Percentiles rank a stretch among this genome's conserved stretches.
Conservation (phyloP, 2,888 invertebrate genomes). For the Nipponacmea schrenckii region DNA sequence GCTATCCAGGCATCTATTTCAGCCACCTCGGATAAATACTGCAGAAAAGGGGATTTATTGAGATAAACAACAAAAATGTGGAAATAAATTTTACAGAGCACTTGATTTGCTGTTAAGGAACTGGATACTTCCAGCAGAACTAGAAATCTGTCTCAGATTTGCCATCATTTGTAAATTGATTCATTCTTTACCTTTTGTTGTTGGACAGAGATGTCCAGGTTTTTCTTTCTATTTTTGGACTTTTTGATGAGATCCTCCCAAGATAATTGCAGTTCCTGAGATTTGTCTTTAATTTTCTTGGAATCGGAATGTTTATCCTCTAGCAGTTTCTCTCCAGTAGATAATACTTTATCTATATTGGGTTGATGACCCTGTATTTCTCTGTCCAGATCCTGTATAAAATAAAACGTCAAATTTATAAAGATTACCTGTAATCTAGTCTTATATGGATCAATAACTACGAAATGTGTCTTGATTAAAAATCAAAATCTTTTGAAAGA, state of each 20-base stretch:
- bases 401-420: background rate
- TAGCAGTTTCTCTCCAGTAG: constrained; percentile 81
- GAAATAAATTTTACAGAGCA: too few relatives aligned
- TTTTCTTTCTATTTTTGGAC: constrained; percentile 78
- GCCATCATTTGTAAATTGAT: too few relatives aligned
- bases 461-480: too few relatives aligned
- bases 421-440: too few relatives aligned
- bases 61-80: background rate
- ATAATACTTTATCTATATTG: constrained; percentile 83
- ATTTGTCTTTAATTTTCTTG: constrained; percentile 81
- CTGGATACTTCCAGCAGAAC: too few relatives aligned
- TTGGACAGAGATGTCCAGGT: constrained; percentile 85
- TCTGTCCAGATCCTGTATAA: constrained; percentile 81
- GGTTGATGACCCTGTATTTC: constrained; percentile 89
- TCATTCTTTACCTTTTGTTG: constrained; percentile 78
- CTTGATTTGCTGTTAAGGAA: too few relatives aligned
- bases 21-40: constrained; percentile 95
- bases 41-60: constrained; percentile 60
- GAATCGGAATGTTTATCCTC: constrained; percentile 83
- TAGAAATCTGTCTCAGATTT: too few relatives aligned
- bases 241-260: constrained; percentile 81
- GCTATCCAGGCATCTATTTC: constrained; percentile 97
- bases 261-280: constrained; percentile 77
- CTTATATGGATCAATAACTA: too few relatives aligned
- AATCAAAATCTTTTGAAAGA: too few relatives aligned